phyloP scores from a whole-genome alignment of 1,140 invertebrate genomes.

The Teleogryllus occipitalis region DNA sequence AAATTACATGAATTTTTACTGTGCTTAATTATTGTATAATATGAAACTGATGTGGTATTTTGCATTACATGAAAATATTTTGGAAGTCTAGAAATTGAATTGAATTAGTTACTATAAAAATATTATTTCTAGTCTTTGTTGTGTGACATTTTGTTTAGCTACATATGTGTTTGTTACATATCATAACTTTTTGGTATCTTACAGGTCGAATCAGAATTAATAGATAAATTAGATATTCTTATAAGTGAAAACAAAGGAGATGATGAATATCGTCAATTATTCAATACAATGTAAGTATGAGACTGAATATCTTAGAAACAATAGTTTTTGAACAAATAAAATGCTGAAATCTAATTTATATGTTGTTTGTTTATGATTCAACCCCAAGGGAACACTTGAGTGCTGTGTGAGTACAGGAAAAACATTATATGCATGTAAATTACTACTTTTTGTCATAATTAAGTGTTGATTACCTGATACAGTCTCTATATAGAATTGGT shows the following conservation, averaged over 20 bases:
- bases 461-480: too few species aligned
- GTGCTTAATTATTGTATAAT: too few species aligned
- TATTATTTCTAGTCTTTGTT: too few species aligned
- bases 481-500: too few species aligned
- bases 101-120: too few species aligned
- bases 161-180: background rate
- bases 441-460: too few species aligned
- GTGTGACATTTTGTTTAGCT: background rate
- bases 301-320: background rate
- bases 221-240: slow-evolving; percentile 86
- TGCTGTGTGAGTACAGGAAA: slow-evolving; percentile 65
- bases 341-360: slow-evolving; percentile 12
- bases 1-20: too few species aligned
- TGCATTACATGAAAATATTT: too few species aligned
- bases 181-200: slow-evolving; percentile 18
- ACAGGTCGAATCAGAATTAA: slow-evolving; percentile 80
- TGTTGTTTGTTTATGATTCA: slow-evolving; percentile 23
- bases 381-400: slow-evolving; percentile 75
- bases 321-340: background rate
- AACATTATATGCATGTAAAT: background rate
- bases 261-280: slow-evolving; percentile 82
- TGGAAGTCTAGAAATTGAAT: too few species aligned
- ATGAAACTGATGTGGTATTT: too few species aligned
- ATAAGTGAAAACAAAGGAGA: slow-evolving; percentile 91
- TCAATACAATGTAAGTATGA: slow-evolving; percentile 84